Conservation (phyloP, 2,888 invertebrate species). For the Thumatha senex region DNA sequence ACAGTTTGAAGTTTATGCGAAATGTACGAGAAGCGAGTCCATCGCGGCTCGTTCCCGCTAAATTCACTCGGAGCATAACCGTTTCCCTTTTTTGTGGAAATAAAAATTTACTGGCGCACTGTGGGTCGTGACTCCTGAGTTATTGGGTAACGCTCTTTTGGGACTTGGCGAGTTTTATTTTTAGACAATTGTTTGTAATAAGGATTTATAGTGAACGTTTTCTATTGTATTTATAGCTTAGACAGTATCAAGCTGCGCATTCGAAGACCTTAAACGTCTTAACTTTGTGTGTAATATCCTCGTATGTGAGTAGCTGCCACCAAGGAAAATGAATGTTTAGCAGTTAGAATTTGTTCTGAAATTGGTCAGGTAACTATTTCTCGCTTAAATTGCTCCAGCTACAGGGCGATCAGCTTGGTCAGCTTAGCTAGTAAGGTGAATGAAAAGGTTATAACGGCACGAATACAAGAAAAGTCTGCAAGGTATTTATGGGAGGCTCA, state of each 20-base stretch:
- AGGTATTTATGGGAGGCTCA: too few species aligned
- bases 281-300: too few species aligned
- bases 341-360: too few species aligned
- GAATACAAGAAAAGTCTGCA: too few species aligned
- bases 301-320: too few species aligned
- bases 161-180: conserved; percentile 49
- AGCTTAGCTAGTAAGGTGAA: too few species aligned
- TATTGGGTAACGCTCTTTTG: conserved; percentile 46
- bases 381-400: too few species aligned
- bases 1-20: conserved; percentile 32
- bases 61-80: conserved; percentile 69
- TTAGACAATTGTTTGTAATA: conserved; percentile 47
- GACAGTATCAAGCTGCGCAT: neutral
- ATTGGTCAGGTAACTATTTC: too few species aligned
- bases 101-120: conserved; percentile 71
- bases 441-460: too few species aligned
- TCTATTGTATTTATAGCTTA: conserved; percentile 32
- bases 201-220: conserved; percentile 47
- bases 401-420: too few species aligned
- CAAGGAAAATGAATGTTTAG: too few species aligned
- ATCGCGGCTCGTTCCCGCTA: conserved; percentile 50
- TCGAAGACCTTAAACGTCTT: too few species aligned
- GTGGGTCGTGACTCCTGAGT: conserved; percentile 63
- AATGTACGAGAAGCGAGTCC: conserved; percentile 44
- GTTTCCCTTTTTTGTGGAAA: conserved; percentile 57